These are phyloP conservation scores for Haliclona indistincta DNA, from an alignment of 37 sponge, comb jelly and placozoan species.

Conservation along the genomic window DNA sequence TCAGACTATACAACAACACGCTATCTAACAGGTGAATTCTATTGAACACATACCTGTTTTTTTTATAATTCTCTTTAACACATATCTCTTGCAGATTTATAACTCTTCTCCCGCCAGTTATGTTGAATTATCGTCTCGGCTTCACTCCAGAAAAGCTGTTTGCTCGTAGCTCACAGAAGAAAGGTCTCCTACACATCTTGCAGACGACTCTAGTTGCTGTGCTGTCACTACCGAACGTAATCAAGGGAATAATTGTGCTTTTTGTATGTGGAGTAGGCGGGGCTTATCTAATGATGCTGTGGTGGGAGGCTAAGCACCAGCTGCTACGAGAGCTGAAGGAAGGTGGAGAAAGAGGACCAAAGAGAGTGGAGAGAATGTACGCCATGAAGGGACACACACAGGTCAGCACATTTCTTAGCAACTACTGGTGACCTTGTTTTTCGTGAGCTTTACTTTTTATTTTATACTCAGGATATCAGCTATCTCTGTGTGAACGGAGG, in stretches of 20 bases:
- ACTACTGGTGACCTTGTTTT: background rate
- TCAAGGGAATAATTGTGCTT: slow-evolving; percentile 8
- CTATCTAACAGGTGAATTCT: background rate
- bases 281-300: slow-evolving; percentile 22
- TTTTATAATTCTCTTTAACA: background rate
- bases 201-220: background rate
- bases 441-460: background rate
- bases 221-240: background rate
- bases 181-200: background rate
- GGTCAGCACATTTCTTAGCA: background rate
- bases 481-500: slow-evolving; percentile 49
- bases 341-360: background rate
- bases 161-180: background rate
- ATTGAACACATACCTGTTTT: background rate
- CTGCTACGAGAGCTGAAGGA: background rate
- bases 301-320: slow-evolving; percentile 14
- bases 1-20: slow-evolving; percentile 17
- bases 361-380: background rate
- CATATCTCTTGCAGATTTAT: slow-evolving; percentile 39
- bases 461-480: slow-evolving; percentile 39
- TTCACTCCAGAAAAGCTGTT: background rate
- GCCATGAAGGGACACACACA: background rate
- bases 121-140: slow-evolving; percentile 53
- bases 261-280: background rate
- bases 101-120: slow-evolving; percentile 74